Evolutionary conservation across 2,888 invertebrate species (phyloP).

Genomic region (Poecilobothrus nobilitatus): DNA sequence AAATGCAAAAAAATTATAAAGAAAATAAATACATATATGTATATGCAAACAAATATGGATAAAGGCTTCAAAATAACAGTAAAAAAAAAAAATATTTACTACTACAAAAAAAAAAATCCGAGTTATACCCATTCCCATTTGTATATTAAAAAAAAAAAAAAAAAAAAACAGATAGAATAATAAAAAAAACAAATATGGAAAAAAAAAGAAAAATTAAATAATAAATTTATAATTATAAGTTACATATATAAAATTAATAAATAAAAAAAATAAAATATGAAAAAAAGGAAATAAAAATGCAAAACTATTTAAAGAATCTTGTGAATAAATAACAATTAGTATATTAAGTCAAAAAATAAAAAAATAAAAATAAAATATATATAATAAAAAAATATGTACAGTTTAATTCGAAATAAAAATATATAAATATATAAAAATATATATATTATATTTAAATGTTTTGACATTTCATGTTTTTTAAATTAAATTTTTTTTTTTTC

Average conservation of each 20-base stretch:
- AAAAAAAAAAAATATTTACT: neutral
- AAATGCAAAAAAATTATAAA: no score
- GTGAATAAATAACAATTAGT: constrained; percentile 5
- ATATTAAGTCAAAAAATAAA: neutral
- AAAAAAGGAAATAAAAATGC: neutral
- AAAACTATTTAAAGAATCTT: constrained; percentile 3
- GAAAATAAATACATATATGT: no score
- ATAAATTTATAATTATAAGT: neutral
- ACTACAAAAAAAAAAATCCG: neutral
- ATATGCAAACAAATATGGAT: no score
- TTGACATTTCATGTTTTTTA: neutral
- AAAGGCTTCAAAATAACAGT: no score
- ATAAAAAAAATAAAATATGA: neutral
- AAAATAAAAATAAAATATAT: neutral
- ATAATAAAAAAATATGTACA: neutral
- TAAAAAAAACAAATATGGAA: neutral
- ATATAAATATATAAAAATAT: neutral
- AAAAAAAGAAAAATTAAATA: neutral
- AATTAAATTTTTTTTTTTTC: neutral
- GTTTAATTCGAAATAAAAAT: neutral
- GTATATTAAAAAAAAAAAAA: neutral
- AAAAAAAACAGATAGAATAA: no score
- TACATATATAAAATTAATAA: neutral
- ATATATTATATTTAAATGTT: constrained; percentile 2
- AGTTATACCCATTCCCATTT: neutral